Evolutionary conservation across 92 coral and sea anemone genomes (phyloP).

Genomic region (Palythoa caribaeorum): DNA sequence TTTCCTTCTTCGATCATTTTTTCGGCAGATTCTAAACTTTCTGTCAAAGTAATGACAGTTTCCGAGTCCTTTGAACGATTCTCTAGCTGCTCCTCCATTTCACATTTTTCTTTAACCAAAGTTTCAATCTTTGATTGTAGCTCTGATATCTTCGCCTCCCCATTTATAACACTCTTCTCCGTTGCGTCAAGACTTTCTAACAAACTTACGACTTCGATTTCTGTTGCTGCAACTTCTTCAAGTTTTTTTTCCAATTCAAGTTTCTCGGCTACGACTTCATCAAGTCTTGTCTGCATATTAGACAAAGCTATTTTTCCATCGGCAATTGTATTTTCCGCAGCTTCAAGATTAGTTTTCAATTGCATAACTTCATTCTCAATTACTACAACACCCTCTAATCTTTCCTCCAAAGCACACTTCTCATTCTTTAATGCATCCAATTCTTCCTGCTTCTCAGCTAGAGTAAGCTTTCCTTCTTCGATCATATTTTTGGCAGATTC

Average conservation of each 20-base stretch:
- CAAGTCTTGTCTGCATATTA: neutral
- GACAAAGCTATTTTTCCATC: neutral
- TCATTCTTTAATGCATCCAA: neutral
- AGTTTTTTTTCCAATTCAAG: neutral
- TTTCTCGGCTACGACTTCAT: neutral
- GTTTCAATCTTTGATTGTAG: neutral
- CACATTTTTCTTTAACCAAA: conserved; percentile 4
- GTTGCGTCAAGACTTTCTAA: neutral
- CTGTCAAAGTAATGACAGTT: neutral
- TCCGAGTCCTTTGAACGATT: neutral
- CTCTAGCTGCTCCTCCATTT: neutral
- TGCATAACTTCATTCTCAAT: neutral
- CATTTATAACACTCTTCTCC: neutral
- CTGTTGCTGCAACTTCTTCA: neutral
- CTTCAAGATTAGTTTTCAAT: conserved; percentile 13
- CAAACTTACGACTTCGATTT: neutral
- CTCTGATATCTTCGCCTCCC: neutral
- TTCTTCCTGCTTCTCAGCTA: neutral
- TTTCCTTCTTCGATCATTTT: conserved; percentile 7
- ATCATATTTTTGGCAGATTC: conserved; percentile 3
- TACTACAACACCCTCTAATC: neutral
- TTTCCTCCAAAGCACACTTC: conserved; percentile 5
- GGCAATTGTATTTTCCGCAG: conserved; percentile 1
- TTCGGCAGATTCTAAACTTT: conserved; percentile 2
- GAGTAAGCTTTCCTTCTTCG: neutral